Conservation (phyloP, 2,113 vertebrate species). For the Todiramphus chloris region DNA sequence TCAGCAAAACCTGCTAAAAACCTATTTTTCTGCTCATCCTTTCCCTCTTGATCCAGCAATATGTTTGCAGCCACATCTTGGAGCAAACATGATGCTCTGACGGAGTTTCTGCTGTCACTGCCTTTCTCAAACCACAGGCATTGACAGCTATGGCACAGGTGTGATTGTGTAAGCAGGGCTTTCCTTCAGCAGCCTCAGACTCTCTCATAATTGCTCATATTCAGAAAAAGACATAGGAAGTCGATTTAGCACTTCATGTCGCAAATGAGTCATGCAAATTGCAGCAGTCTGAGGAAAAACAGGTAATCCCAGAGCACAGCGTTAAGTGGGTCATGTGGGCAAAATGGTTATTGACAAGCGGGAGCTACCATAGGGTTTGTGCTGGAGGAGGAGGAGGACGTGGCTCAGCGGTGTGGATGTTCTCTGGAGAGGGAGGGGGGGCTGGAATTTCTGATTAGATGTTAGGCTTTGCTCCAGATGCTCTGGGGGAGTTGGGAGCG, state of each 20-base stretch:
- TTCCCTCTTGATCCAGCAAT: not conserved
- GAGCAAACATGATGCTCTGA: not conserved
- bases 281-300: conserved; percentile 4
- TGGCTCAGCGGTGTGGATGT: not conserved
- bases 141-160: not conserved
- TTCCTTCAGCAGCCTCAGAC: not conserved
- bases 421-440: not conserved
- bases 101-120: not conserved
- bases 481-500: not conserved
- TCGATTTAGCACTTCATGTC: not conserved
- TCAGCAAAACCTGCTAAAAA: not conserved
- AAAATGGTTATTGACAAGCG: not conserved
- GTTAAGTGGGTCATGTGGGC: not conserved
- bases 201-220: not conserved
- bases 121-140: not conserved
- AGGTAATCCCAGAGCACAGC: not conserved
- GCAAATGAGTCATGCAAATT: conserved; percentile 45
- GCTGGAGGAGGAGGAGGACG: not conserved
- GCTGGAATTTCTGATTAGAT: not conserved
- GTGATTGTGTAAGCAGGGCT: not conserved
- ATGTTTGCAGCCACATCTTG: not conserved
- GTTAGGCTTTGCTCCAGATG: not conserved
- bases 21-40: not conserved
- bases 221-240: conserved; percentile 30
- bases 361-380: not conserved